Evolutionary conservation across 2,888 invertebrate genomes (phyloP), one percentile per base, ranked within the genome.

Genomic region (Stenurella melanura): DNA sequence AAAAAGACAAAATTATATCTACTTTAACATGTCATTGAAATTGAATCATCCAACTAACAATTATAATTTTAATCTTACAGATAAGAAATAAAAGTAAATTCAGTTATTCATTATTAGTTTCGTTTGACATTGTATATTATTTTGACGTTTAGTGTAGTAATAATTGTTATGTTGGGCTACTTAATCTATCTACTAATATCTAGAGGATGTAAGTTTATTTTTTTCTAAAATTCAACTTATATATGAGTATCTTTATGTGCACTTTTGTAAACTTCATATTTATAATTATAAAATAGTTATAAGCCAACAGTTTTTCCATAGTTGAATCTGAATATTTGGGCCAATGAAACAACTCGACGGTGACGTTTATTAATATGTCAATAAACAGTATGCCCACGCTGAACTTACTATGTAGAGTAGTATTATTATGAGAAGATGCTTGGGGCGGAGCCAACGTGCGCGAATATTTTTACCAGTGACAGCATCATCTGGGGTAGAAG

Each of bases 71-170:
- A n/a, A 50, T 50, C 50, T 50, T n/a, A 0, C 6, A 50, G 50
- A 50, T 50, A 50, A 50, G 50, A 50, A n/a, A n/a, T 42, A 50
- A n/a, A 50, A 50, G n/a, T 50, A 50, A 50, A 12, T n/a, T n/a
- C n/a, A n/a, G n/a, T n/a, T n/a, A n/a, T 50, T 50, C 15, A 15
- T n/a, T n/a, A 50, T n/a, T 50, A 50, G n/a, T 50, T 50, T 50
- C n/a, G n/a, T 50, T 50, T 50, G 50, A 50, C 50, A 50, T 50
- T 50, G n/a, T n/a, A 50, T 15, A n/a, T 50, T 50, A 50, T 50
- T 50, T 50, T 50, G 42, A 42, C 42, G 50, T 50, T n/a, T n/a
- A 50, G 50, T 50, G n/a, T 50, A 1, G n/a, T 50, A 42, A 11
- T 15, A 42, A 11, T 15, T 15, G 42, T 42, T 50, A 50, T 50